Evolutionary conservation across 2,113 vertebrate species (phyloP).

Genomic region (Boulengeromyrus knoepffleri): DNA sequence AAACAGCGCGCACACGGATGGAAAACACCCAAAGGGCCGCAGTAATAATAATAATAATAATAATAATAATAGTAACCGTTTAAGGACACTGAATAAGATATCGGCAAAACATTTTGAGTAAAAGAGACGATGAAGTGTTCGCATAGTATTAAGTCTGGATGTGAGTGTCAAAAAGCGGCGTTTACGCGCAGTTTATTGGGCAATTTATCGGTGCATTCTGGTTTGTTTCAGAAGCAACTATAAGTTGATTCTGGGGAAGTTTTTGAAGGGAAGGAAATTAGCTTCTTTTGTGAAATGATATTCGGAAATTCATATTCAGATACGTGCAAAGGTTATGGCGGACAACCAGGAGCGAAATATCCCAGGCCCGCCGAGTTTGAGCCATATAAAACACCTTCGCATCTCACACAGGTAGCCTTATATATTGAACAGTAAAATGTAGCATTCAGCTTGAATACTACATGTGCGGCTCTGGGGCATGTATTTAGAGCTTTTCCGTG

Average conservation of each 20-base stretch:
- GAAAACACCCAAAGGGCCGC: background rate
- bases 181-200: background rate
- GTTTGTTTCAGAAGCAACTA: background rate
- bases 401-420: background rate
- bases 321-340: background rate
- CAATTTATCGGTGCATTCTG: background rate
- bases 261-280: background rate
- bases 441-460: background rate
- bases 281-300: background rate
- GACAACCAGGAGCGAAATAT: background rate
- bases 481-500: background rate
- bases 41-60: background rate
- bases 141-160: background rate
- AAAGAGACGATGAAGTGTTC: background rate
- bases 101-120: background rate
- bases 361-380: too few relatives aligned
- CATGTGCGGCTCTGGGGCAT: background rate
- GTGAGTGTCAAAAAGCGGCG: background rate
- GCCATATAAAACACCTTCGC: background rate
- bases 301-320: background rate
- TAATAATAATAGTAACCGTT: background rate
- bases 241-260: background rate
- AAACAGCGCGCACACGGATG: background rate
- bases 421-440: background rate
- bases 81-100: background rate